A percentile compares a stretch with the other conserved stretches of the same genome.
phyloP scores from a whole-genome alignment of 2,888 invertebrate species.

The Sinhomidia bicolor region DNA sequence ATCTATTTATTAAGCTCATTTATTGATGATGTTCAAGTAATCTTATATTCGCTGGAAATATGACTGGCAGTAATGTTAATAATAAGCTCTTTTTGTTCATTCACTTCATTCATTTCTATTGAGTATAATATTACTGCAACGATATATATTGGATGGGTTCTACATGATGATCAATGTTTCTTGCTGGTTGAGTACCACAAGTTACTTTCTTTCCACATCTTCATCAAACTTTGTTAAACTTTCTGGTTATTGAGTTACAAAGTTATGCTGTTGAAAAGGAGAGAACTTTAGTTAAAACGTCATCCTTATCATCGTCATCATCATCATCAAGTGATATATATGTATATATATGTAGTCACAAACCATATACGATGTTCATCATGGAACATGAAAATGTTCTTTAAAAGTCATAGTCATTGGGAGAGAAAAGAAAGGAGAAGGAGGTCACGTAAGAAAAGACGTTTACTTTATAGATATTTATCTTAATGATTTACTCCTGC shows the following conservation, averaged over 20 bases:
- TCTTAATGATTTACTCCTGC: not conserved
- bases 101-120: not conserved
- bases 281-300: not conserved
- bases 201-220: not conserved
- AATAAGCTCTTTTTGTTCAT: not conserved
- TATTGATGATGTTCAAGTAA: not conserved
- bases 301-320: not conserved
- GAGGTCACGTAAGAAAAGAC: not conserved
- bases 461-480: not conserved
- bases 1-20: constrained; percentile 10
- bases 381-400: not conserved
- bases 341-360: too few species aligned
- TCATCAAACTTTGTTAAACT: not conserved
- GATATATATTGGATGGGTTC: not conserved
- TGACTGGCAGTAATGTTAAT: not conserved
- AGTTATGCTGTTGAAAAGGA: too few species aligned
- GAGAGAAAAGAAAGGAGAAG: not conserved
- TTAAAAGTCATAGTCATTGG: not conserved
- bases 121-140: not conserved
- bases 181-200: not conserved
- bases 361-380: not conserved
- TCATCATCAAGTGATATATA: too few species aligned
- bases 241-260: not conserved
- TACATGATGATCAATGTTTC: not conserved
- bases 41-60: not conserved